phyloP scores from a whole-genome alignment of 2,888 invertebrate species.

The Drosophila kambysellisi region DNA sequence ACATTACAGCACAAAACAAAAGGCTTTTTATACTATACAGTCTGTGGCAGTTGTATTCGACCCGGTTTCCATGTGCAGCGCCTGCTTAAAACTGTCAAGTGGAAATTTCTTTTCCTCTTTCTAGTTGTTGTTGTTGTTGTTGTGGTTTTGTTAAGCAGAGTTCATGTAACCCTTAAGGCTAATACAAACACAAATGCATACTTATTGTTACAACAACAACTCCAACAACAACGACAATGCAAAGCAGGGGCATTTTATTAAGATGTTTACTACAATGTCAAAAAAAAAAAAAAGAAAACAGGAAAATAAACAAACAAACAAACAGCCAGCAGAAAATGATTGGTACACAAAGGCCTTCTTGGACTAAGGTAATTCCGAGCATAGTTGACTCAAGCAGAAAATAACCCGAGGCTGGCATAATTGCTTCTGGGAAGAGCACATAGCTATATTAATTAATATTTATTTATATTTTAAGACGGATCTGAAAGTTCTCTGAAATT shows the following conservation, averaged over 20 bases:
- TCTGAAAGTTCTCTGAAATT: neutral
- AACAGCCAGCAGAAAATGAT: conserved; percentile 1
- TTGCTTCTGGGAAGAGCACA: neutral
- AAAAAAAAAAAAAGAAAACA: conserved; percentile 13
- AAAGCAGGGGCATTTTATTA: conserved; percentile 49
- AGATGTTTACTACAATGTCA: conserved; percentile 23
- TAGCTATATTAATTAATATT: neutral
- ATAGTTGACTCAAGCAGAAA: conserved; percentile 23
- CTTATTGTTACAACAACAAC: conserved; percentile 29
- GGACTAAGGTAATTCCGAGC: conserved; percentile 13
- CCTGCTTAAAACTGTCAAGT: conserved; percentile 70
- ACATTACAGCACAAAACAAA: conserved; percentile 48
- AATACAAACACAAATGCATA: conserved; percentile 56
- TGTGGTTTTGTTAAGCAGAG: conserved; percentile 42
- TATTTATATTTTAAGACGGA: neutral
- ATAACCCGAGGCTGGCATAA: neutral
- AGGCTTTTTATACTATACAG: conserved; percentile 31
- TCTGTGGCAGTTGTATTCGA: conserved; percentile 15
- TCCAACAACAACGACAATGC: conserved; percentile 29
- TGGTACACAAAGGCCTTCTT: neutral
- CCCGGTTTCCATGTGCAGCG: conserved; percentile 40
- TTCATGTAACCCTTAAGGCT: conserved; percentile 62
- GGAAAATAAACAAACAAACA: neutral
- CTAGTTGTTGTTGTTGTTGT: conserved; percentile 22
- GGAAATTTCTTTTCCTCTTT: conserved; percentile 63